A percentile compares a stretch with the other conserved stretches of the same genome.
Conservation (phyloP, 23 tunicate species). For the Oikopleura dioica region DNA sequence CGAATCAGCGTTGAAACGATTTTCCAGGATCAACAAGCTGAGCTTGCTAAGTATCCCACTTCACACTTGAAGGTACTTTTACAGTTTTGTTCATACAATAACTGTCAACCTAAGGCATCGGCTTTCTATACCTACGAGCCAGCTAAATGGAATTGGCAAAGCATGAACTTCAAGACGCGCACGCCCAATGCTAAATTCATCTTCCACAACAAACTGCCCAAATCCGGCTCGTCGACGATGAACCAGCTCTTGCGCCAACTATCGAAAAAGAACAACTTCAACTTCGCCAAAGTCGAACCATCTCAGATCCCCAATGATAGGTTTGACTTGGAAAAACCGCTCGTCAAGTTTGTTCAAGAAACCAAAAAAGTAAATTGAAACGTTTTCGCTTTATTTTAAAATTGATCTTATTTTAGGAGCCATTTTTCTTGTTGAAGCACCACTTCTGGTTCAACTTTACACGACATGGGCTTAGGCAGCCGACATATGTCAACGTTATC, state of each 20-base stretch:
- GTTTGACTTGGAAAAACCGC: slow-evolving; percentile 9
- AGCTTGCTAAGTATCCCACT: neutral
- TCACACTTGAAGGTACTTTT: neutral
- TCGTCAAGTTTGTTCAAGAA: slow-evolving; percentile 6
- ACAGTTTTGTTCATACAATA: neutral
- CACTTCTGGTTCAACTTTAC: neutral
- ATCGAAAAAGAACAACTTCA: neutral
- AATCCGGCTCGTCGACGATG: slow-evolving; percentile 5
- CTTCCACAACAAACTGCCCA: slow-evolving; percentile 7
- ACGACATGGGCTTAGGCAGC: neutral
- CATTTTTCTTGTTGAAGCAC: neutral
- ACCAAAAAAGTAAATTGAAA: neutral
- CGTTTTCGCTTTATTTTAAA: neutral
- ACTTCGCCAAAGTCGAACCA: slow-evolving; percentile 12
- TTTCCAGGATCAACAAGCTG: neutral
- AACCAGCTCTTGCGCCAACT: neutral
- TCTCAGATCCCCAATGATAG: neutral
- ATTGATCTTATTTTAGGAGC: neutral
- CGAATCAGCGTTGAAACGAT: neutral
- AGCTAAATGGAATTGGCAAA: slow-evolving; percentile 4
- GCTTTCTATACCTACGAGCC: neutral
- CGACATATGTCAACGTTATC: neutral
- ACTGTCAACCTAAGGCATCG: neutral
- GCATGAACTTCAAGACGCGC: neutral
- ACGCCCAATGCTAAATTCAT: neutral